Base-by-base conservation (phyloP, 1,140 invertebrate species). In the Zeugodacus cucurbitae region DNA sequence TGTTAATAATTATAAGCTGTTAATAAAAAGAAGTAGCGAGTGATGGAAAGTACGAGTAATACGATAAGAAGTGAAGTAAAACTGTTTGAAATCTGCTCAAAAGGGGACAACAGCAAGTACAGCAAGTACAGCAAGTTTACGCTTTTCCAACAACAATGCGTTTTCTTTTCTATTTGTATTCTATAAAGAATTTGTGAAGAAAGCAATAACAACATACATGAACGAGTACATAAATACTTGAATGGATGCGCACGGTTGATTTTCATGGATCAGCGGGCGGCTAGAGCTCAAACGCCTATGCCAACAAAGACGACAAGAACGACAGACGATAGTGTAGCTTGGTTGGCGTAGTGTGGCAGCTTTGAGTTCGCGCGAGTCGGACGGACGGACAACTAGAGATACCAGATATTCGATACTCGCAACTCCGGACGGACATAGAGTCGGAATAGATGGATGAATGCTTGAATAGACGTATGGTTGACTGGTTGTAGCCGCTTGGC, bases 241-340 rank as follows among this genome's bases (percentile, higher is more conserved):
- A 82, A 48, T 32, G 57, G 85, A 86, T 86, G 85, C 91, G 91
- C 90, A 90, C 91, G 90, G 91, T 90, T 92, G 91, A 91, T 88
- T 92, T 92, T 91, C 91, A 92, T 92, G 91, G 91, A 90, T 92
- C 91, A 91, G 91, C 91, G 92, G 48, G n/a, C 41, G 37, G 74
- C n/a, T 82, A 37, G 44, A 82, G 91, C 90, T 88, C n/a, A n/a
- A 91, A 91, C 90, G 89, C 88, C 54, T 82, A 41, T 14, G n/a
- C 8, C 20, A 78, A 34, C 74, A n/a, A 74, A 48, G 20, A 41
- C 37, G 22, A 44, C 41, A 82, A 82, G 32, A 82, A 48, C 74
- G 74, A 54, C 17, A 34, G 29, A n/a, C 20, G 67, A 6, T 17
- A 8, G 4, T 41, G 41, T 3, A 4, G 0, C 3, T 10, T 44